Base-by-base conservation (phyloP, 53 echinoderm and acorn worm genomes). In the Apostichopus leukothele region DNA sequence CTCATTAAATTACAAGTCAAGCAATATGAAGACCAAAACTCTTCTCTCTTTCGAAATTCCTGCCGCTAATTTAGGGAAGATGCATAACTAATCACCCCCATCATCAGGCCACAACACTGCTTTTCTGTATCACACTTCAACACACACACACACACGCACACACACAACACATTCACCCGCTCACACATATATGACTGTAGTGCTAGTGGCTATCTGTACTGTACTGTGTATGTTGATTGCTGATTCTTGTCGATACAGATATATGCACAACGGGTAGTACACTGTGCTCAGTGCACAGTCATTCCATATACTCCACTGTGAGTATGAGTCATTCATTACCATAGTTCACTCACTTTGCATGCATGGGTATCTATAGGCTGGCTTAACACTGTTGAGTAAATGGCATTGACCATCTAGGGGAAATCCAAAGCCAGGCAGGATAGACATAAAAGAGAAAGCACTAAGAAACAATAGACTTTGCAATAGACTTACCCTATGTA, bases 391-490 rank as follows among this genome's bases (percentile, higher is more conserved):
- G 16, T 21, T 81, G 55, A 55, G 18, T 16, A 8, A 55, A 55
- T 54, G 81, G 19, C 81, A 81, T n/a, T 81, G 81, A 81, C 81
- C 81, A 81, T 81, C 23, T 81, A 81, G 60, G 81, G 81, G 59
- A 52, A 55, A 81, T 22, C 21, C 19, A 52, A 16, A 81, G 81
- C 21, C 18, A 57, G 10, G 57, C 57, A 57, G 57, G 57, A 9
- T 57, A 57, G 8, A 57, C 57, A 57, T 10, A 57, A 57, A 57
- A 39, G 39, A 39, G 39, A 39, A 39, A 39, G 39, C 39, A 39
- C 39, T 3, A 39, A 3, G 3, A 3, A 39, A 39, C 39, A 39
- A 39, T 39, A 2, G 39, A 39, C 39, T 39, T 39, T 39, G 39
- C 39, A 39, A 39, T 39, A 39, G 39, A 39, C 39, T 39, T 39